A percentile compares a stretch with the other conserved stretches of the same genome.
phyloP scores from a whole-genome alignment of 2,797 vertebrate species.

The Okamejei kenojei region DNA sequence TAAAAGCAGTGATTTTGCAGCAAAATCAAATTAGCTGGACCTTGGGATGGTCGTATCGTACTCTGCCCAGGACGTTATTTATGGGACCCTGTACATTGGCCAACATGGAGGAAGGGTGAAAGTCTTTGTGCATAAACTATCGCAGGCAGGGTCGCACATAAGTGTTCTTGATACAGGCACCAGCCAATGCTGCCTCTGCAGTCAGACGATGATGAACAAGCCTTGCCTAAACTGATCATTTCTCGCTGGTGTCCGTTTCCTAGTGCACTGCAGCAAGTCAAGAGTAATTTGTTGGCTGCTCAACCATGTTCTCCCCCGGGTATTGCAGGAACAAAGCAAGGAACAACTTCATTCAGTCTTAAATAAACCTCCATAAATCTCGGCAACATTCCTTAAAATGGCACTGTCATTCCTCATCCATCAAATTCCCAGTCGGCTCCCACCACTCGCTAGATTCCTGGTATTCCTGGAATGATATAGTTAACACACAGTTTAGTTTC shows the following conservation, averaged over 20 bases:
- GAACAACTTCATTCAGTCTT: constrained; percentile 4
- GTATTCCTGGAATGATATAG: background rate
- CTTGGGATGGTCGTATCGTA: background rate
- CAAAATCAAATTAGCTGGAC: background rate
- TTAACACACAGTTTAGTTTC: background rate
- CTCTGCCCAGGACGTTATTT: too few relatives aligned
- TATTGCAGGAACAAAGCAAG: background rate
- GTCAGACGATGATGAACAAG: background rate
- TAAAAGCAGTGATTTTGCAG: background rate
- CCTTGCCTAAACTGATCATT: background rate
- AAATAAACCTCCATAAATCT: constrained; percentile 14
- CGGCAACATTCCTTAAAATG: constrained; percentile 10
- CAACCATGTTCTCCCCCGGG: background rate
- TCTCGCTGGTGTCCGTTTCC: background rate
- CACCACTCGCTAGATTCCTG: background rate
- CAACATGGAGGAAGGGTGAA: background rate
- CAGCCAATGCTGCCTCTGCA: background rate
- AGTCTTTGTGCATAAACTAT: background rate
- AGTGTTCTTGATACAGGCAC: background rate
- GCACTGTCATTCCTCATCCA: background rate
- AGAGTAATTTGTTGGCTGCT: constrained; percentile 5
- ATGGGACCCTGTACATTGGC: background rate
- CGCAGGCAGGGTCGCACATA: background rate
- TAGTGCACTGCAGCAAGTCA: constrained; percentile 4
- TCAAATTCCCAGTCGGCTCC: background rate